Conservation (phyloP, 2,797 vertebrate species). For the Gadopsis marmoratus region DNA sequence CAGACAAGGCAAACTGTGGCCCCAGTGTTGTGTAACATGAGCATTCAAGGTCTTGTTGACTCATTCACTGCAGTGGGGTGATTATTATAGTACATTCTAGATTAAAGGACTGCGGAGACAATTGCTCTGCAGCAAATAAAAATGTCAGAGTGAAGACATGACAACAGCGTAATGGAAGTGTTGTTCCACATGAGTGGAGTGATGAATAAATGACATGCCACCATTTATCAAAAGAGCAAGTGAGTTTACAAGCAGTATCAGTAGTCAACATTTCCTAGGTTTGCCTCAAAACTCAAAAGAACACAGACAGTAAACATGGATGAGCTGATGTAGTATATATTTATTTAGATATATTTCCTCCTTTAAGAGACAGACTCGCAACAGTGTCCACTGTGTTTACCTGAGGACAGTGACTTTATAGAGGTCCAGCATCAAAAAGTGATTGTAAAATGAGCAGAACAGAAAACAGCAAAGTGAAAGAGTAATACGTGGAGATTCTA, state of each 20-base stretch:
- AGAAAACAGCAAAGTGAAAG: conserved; percentile 40
- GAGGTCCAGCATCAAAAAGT: conserved; percentile 75
- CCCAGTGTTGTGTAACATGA: conserved; percentile 68
- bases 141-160: neutral
- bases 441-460: conserved; percentile 57
- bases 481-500: conserved; percentile 32
- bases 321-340: conserved; percentile 58
- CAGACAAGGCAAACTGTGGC: conserved; percentile 29
- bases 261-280: neutral
- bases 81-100: conserved; percentile 28
- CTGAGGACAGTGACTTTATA: conserved; percentile 79
- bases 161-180: neutral
- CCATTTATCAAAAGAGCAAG: neutral
- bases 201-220: neutral
- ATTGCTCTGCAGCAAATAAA: conserved; percentile 15
- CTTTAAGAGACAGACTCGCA: conserved; percentile 54
- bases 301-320: conserved; percentile 9
- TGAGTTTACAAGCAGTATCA: neutral
- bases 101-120: conserved; percentile 32
- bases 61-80: conserved; percentile 55
- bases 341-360: conserved; percentile 66
- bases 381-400: conserved; percentile 73
- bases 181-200: neutral
- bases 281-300: neutral
- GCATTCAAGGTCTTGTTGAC: conserved; percentile 64